Evolutionary conservation across 2,888 invertebrate genomes (phyloP).

Genomic region (Leptinotarsa rubiginosa): DNA sequence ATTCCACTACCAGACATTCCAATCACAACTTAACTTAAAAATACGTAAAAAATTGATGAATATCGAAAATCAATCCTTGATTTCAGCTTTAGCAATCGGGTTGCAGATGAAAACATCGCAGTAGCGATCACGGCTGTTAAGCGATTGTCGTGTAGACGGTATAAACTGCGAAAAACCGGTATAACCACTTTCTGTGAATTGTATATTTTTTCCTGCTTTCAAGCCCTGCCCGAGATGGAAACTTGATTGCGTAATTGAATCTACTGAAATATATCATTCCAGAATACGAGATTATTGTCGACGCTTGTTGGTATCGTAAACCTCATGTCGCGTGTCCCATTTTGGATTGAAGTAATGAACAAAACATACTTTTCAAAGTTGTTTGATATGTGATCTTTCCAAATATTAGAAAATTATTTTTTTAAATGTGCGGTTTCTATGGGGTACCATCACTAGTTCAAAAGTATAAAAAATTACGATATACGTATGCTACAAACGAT

Average conservation of each 20-base stretch:
- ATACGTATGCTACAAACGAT: no score
- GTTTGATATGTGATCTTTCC: no score
- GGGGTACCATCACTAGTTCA: no score
- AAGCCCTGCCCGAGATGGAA: constrained; percentile 5
- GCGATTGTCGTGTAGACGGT: constrained; percentile 12
- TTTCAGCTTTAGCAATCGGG: neutral
- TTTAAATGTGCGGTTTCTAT: no score
- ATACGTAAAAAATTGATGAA: no score
- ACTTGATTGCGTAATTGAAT: constrained; percentile 12
- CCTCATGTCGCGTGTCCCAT: neutral
- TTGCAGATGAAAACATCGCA: constrained; percentile 6
- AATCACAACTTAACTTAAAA: no score
- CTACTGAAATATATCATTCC: neutral
- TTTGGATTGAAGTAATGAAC: no score
- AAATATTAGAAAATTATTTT: no score
- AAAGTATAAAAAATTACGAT: no score
- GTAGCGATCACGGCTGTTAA: constrained; percentile 6
- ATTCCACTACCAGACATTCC: no score
- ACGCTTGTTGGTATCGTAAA: neutral
- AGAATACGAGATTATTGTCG: neutral
- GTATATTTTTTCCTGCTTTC: constrained; percentile 11
- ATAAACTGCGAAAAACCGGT: constrained; percentile 14
- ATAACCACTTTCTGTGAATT: constrained; percentile 11
- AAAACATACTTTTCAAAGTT: no score
- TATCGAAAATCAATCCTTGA: no score